Conservation (phyloP, 35 echinoderm and acorn worm genomes). For the Diadema setosum region DNA sequence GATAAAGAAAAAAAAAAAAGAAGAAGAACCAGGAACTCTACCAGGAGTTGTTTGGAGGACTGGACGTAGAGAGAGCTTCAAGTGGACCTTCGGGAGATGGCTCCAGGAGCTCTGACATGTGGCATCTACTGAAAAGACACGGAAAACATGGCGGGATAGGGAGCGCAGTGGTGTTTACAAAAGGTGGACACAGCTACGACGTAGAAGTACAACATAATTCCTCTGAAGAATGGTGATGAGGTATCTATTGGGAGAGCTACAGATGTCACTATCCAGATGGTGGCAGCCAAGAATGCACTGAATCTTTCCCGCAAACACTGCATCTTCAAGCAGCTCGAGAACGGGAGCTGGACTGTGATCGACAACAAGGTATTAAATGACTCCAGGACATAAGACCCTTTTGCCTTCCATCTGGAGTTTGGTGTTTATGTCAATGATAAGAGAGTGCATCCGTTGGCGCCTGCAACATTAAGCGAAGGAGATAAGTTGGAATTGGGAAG, state of each 20-base stretch:
- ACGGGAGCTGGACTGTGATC: conserved; percentile 74
- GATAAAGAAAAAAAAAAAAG: too few relatives aligned
- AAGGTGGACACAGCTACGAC: not conserved
- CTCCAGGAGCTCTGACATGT: too few relatives aligned
- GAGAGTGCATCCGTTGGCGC: conserved; percentile 8
- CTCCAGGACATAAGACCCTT: not conserved
- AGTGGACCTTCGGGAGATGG: too few relatives aligned
- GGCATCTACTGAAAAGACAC: too few relatives aligned
- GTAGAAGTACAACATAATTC: not conserved
- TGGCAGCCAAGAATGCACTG: conserved; percentile 70
- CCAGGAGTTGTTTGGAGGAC: too few relatives aligned
- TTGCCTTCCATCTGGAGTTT: too few relatives aligned
- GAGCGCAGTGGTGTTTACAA: not conserved
- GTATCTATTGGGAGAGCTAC: conserved; percentile 70
- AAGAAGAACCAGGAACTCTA: too few relatives aligned
- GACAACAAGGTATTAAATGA: conserved; percentile 78
- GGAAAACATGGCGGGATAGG: not conserved
- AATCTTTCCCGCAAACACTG: conserved; percentile 92
- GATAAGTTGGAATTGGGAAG: conserved; percentile 79
- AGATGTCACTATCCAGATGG: conserved; percentile 79
- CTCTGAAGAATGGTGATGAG: not conserved
- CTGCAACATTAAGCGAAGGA: conserved; percentile 43
- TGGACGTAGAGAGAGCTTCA: too few relatives aligned
- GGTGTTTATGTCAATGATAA: conserved; percentile 79
- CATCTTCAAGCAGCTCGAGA: conserved; percentile 68